Conservation (phyloP, 2,797 vertebrate species). For the Molossus alvarezi region DNA sequence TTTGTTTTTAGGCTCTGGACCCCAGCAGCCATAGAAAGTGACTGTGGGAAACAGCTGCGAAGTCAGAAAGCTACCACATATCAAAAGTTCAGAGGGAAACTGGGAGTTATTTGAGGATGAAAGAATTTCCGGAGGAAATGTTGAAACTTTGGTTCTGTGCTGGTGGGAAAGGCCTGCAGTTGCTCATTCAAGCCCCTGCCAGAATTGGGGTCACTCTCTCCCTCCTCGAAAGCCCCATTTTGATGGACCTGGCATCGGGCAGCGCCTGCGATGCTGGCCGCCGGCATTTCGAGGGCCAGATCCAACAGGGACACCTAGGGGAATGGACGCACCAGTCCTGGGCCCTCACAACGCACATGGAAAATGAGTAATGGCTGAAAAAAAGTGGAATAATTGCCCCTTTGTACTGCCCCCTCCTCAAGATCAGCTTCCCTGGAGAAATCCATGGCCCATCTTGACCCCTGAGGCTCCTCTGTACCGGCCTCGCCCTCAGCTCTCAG, state of each 20-base stretch:
- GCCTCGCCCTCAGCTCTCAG: rapidly evolving
- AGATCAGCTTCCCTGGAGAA: not conserved
- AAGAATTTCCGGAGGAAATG: slow-evolving; percentile 66
- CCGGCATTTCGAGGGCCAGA: not conserved
- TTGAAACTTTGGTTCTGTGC: not conserved
- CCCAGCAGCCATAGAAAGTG: not conserved
- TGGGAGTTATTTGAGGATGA: not conserved
- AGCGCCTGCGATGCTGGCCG: not conserved
- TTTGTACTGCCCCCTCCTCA: not conserved
- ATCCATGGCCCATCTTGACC: not conserved
- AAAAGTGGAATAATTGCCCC: not conserved
- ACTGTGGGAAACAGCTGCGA: not conserved
- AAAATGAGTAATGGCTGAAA: not conserved
- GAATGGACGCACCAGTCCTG: not conserved
- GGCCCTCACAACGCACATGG: not conserved
- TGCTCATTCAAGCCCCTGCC: not conserved
- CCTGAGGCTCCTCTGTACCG: not conserved
- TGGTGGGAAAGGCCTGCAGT: not conserved
- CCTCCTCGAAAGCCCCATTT: not conserved
- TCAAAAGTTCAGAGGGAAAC: not conserved
- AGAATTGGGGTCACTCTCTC: not conserved
- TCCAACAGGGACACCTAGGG: not conserved
- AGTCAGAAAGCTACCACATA: not conserved
- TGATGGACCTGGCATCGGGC: no score
- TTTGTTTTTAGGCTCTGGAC: not conserved